phyloP scores from a whole-genome alignment of 2,888 invertebrate species.

The Nyleta sp. region DNA sequence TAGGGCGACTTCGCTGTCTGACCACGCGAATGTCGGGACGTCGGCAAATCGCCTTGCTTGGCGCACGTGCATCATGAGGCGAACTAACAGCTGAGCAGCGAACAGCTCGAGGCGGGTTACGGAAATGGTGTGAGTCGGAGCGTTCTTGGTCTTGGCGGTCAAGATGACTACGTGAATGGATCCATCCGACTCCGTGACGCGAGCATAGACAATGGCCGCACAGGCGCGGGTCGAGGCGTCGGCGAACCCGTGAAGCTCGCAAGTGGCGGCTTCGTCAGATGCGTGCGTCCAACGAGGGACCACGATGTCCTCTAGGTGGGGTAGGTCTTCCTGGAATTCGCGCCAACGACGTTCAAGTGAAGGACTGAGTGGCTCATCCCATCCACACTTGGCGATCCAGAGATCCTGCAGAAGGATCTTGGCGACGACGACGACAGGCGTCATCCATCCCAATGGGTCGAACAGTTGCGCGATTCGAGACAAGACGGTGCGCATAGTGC shows the following conservation, averaged over 20 bases:
- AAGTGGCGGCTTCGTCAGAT: background rate
- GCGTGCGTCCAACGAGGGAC: background rate
- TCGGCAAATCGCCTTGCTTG: no score
- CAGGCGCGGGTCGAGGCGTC: background rate
- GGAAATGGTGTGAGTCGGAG: background rate
- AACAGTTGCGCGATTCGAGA: conserved; percentile 1
- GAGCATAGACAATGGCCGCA: background rate
- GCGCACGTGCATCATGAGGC: background rate
- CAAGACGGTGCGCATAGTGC: conserved; percentile 1
- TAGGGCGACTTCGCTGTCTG: no score
- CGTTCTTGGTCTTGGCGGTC: background rate
- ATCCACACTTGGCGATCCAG: background rate
- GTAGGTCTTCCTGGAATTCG: background rate
- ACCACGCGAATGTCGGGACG: no score
- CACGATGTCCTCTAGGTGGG: background rate
- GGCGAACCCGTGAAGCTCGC: background rate
- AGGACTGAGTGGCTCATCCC: background rate
- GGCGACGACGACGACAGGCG: background rate
- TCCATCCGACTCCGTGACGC: background rate
- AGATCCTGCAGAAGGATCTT: background rate
- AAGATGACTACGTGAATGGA: background rate
- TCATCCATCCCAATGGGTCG: conserved; percentile 18
- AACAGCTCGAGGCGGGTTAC: background rate
- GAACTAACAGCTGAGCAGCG: background rate
- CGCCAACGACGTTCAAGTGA: background rate